phyloP scores from a whole-genome alignment of 2,888 invertebrate species.

The Dioctria rufipes region DNA sequence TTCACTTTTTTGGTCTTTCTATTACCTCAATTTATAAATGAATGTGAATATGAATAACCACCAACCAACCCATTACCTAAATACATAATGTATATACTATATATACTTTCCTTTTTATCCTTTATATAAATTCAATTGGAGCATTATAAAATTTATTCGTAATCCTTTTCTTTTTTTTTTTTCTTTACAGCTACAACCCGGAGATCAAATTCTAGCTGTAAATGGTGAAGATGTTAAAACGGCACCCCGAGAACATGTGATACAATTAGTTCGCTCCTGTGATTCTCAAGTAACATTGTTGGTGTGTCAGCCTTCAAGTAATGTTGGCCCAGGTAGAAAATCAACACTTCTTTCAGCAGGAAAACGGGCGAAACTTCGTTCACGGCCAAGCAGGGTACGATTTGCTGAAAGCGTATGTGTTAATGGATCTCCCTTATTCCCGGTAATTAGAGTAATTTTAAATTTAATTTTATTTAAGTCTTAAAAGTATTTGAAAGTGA shows the following conservation, averaged over 20 bases:
- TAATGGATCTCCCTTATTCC: slow-evolving; percentile 86
- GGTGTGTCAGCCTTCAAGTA: slow-evolving; percentile 87
- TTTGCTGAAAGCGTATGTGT: slow-evolving; percentile 92
- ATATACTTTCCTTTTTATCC: neutral
- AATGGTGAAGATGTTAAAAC: slow-evolving; percentile 92
- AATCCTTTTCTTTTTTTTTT: neutral
- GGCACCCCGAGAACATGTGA: slow-evolving; percentile 90
- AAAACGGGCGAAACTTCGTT: slow-evolving; percentile 85
- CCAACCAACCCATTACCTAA: no score
- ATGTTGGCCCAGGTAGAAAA: slow-evolving; percentile 76
- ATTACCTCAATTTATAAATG: no score
- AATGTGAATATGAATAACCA: no score
- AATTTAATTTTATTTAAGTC: neutral
- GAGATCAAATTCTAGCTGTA: slow-evolving; percentile 91
- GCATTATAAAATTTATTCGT: neutral
- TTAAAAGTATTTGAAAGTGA: no score
- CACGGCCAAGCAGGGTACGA: slow-evolving; percentile 86
- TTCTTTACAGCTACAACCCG: slow-evolving; percentile 80
- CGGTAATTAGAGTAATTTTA: slow-evolving; percentile 74
- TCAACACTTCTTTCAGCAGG: slow-evolving; percentile 91
- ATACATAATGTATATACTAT: no score
- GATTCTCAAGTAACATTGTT: slow-evolving; percentile 81
- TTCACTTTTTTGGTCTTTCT: no score
- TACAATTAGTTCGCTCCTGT: slow-evolving; percentile 88
- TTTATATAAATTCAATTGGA: neutral